Base-by-base conservation (phyloP, 2,888 invertebrate species). In the Thereva nobilitata region DNA sequence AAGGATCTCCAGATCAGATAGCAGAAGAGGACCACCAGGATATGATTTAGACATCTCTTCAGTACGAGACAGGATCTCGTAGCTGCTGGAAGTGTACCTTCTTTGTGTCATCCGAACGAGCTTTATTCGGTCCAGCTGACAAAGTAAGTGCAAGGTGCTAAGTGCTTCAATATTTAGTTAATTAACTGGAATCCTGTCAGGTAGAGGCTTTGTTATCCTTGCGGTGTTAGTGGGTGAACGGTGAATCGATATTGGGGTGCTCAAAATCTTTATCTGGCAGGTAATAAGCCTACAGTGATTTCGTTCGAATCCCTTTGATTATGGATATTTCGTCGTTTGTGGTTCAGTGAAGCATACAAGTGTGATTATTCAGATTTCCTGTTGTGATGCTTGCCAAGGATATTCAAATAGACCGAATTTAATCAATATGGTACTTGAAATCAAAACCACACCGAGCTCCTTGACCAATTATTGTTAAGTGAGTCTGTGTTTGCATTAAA, bases 1-100 rank as follows among this genome's bases (percentile, higher is more conserved):
- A 54, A 47, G 44, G 47, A 73, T 73, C 73, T 67, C 63, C 68
- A 71, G 67, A 70, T 75, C 74, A 69, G 70, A 70, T 67, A 73
- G 72, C 72, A 72, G 72, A 71, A 71, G 23, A 23, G 23, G 23
- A 23, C 23, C 68, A 65, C 52, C 70, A 72, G 73, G 72, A 71
- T 68, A 72, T 72, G 69, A 71, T 66, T 75, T 75, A 74, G 71
- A 71, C 63, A 73, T 73, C 70, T 71, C 72, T 77, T 80, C 79
- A 80, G 80, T 81, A 78, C 80, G 80, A 80, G 80, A 79, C 77
- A 77, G 78, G 79, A 79, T 80, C 80, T 80, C 80, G 79, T 80
- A 75, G 80, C 79, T 79, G 80, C 76, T 79, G 79, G 80, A 79
- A 78, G 80, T 80, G 77, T 72, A 74, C 75, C 76, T 72, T 69